Evolutionary conservation across 2,888 invertebrate species (phyloP).

Genomic region (Salpingus planirostris): DNA sequence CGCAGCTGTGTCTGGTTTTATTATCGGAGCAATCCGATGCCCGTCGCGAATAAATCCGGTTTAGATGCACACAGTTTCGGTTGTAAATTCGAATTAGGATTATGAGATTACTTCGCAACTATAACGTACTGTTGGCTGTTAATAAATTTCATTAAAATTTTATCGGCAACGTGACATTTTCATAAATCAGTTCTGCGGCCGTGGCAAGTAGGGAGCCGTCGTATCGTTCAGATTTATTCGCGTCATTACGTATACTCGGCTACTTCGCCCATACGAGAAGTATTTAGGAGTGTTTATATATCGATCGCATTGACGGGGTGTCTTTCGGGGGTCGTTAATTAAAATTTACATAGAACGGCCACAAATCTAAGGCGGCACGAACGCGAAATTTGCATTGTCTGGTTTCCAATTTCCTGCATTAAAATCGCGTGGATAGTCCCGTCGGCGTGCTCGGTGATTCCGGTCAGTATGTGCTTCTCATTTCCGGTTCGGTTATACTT

Average conservation of each 20-base stretch:
- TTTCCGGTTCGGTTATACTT: constrained; percentile 35
- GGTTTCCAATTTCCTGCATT: constrained; percentile 39
- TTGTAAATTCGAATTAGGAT: constrained; percentile 12
- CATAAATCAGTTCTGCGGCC: too few species aligned
- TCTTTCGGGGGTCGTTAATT: too few species aligned
- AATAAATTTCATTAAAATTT: constrained; percentile 14
- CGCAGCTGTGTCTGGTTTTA: too few species aligned
- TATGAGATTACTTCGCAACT: constrained; percentile 11
- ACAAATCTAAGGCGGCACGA: constrained; percentile 12
- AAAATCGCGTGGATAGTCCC: constrained; percentile 21
- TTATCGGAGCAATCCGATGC: too few species aligned
- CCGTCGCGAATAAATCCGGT: too few species aligned
- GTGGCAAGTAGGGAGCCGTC: too few species aligned
- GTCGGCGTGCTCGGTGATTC: constrained; percentile 23
- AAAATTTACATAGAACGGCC: constrained; percentile 13
- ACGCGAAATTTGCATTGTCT: constrained; percentile 30
- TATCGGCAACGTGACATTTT: constrained; percentile 6
- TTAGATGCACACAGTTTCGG: constrained; percentile 5
- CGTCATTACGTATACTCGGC: too few species aligned
- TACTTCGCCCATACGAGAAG: too few species aligned
- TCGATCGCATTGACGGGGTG: too few species aligned
- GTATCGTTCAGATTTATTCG: too few species aligned
- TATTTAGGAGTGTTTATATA: too few species aligned
- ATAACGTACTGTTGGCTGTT: constrained; percentile 5
- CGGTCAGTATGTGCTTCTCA: constrained; percentile 29